These are phyloP conservation scores for Lanistes nyassanus DNA, from an alignment of 1,140 invertebrate species.

Conservation along the genomic window DNA sequence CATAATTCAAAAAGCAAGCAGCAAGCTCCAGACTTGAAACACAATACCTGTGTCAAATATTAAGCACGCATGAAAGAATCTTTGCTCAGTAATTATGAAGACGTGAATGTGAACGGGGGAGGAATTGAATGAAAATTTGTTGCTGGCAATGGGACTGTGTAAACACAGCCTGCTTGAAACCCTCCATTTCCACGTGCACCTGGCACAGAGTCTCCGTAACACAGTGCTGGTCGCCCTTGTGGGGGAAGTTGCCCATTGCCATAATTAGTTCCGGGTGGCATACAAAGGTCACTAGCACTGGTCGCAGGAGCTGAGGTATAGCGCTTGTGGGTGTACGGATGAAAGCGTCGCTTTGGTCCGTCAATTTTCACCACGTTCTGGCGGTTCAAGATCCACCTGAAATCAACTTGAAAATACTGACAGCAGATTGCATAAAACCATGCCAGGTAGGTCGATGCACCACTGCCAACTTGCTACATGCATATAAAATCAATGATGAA, in stretches of 20 bases:
- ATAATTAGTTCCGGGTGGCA: background rate
- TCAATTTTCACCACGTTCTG: background rate
- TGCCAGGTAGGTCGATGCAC: background rate
- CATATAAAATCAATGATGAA: background rate
- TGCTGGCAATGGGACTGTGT: background rate
- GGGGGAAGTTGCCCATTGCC: background rate
- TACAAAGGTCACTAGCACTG: background rate
- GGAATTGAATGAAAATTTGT: background rate
- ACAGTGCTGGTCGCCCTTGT: background rate
- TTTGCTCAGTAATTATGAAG: too few relatives aligned
- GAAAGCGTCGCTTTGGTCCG: background rate
- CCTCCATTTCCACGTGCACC: background rate
- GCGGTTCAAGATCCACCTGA: background rate
- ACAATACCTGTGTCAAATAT: too few relatives aligned
- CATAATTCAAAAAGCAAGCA: too few relatives aligned
- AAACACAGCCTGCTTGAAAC: background rate
- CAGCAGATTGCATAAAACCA: background rate
- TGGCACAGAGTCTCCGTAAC: background rate
- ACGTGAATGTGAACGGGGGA: background rate
- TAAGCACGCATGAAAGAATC: too few relatives aligned
- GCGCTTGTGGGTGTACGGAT: background rate
- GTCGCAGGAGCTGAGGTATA: background rate
- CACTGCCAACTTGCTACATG: background rate
- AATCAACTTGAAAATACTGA: slow-evolving; percentile 3
- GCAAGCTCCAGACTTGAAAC: too few relatives aligned